phyloP scores from a whole-genome alignment of 1,140 invertebrate genomes.

The Anagrus nilaparvatae region DNA sequence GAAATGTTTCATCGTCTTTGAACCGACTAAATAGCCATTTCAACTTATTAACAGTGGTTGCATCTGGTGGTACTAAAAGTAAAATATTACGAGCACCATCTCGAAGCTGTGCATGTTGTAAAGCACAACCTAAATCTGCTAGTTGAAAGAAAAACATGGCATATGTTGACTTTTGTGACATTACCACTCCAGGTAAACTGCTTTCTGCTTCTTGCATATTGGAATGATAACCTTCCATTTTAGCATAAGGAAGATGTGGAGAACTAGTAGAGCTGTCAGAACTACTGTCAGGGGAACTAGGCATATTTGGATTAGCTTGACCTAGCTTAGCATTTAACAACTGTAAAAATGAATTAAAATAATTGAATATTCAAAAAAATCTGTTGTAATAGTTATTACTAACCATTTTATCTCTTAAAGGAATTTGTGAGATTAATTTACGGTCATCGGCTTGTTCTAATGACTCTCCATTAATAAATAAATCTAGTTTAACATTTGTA shows the following conservation, averaged over 20 bases:
- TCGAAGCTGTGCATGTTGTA: slow-evolving; percentile 67
- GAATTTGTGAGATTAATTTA: slow-evolving; percentile 78
- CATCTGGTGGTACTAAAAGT: slow-evolving; percentile 84
- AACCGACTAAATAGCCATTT: slow-evolving; percentile 44
- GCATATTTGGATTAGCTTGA: slow-evolving; percentile 69
- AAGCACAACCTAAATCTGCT: slow-evolving; percentile 75
- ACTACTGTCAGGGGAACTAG: slow-evolving; percentile 76
- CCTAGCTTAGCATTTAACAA: slow-evolving; percentile 77
- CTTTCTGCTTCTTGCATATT: slow-evolving; percentile 77
- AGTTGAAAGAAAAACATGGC: slow-evolving; percentile 84
- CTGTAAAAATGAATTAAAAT: slow-evolving; percentile 37
- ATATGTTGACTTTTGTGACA: slow-evolving; percentile 71
- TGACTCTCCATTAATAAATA: slow-evolving; percentile 81
- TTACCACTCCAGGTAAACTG: slow-evolving; percentile 81
- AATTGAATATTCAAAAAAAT: background rate
- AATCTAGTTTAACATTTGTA: slow-evolving; percentile 74
- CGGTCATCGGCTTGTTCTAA: slow-evolving; percentile 81
- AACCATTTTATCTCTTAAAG: slow-evolving; percentile 85
- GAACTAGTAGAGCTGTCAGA: slow-evolving; percentile 82
- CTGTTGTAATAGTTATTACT: slow-evolving; percentile 23
- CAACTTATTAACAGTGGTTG: slow-evolving; percentile 57
- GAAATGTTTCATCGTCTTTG: slow-evolving; percentile 28
- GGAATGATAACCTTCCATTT: slow-evolving; percentile 30
- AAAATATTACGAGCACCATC: slow-evolving; percentile 78
- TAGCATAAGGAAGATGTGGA: slow-evolving; percentile 63